Conservation (phyloP, 2,113 vertebrate genomes). For the Neodon shergylaensis region DNA sequence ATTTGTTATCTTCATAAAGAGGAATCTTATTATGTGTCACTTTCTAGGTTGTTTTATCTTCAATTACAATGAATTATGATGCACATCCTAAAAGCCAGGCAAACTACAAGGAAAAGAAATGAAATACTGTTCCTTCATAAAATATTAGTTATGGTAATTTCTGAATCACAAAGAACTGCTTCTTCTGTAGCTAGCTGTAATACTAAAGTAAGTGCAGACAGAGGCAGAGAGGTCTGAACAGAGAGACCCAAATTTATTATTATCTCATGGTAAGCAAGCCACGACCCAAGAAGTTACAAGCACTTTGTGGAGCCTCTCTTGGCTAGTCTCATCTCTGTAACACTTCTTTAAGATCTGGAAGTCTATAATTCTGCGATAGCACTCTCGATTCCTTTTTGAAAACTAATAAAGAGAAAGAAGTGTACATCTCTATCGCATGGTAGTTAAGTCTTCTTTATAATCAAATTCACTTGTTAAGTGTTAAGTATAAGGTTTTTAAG, state of each 20-base stretch:
- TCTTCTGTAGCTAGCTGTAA: neutral
- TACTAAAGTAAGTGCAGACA: neutral
- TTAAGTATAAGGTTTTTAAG: conserved; percentile 42
- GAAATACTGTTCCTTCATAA: conserved; percentile 46
- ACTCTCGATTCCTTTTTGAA: neutral
- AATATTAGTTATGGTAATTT: conserved; percentile 56
- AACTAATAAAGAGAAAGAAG: neutral
- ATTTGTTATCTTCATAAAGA: conserved; percentile 62
- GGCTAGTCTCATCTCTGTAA: neutral
- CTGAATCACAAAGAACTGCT: conserved; percentile 22
- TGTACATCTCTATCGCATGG: neutral
- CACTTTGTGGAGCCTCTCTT: neutral
- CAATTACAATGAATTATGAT: conserved; percentile 34
- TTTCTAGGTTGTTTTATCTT: conserved; percentile 66
- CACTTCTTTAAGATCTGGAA: neutral
- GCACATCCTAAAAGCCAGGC: conserved; percentile 37
- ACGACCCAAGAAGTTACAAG: neutral
- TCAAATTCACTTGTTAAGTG: neutral
- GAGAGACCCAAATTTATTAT: neutral
- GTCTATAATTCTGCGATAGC: neutral
- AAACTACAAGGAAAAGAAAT: conserved; percentile 58
- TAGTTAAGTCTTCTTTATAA: conserved; percentile 14
- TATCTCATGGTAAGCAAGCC: neutral
- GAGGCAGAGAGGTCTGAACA: neutral
- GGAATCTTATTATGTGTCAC: conserved; percentile 52